Conservation (phyloP, 2,113 vertebrate species). For the Ascaphus truei region DNA sequence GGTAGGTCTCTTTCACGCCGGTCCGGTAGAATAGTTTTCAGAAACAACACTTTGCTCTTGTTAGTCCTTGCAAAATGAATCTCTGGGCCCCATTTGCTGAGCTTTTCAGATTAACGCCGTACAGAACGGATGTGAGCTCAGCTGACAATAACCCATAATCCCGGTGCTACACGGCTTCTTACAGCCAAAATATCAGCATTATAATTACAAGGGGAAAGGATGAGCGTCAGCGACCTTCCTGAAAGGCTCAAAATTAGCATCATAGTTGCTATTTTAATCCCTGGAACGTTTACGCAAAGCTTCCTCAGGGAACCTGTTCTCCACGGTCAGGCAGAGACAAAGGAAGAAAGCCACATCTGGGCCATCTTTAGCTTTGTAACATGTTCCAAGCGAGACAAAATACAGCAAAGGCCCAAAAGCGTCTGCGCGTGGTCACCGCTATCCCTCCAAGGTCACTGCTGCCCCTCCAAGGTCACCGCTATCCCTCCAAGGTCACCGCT, state of each 20-base stretch:
- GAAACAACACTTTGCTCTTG: background rate
- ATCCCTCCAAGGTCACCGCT: too few species aligned
- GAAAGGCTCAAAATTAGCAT: slow-evolving; percentile 25
- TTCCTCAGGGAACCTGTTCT: background rate
- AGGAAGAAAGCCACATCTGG: background rate
- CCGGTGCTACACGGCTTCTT: background rate
- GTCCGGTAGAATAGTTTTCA: background rate
- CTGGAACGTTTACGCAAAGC: background rate
- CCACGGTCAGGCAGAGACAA: background rate
- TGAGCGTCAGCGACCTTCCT: slow-evolving; percentile 6
- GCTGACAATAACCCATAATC: slow-evolving; percentile 19
- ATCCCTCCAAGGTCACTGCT: slow-evolving; percentile 17
- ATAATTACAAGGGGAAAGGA: slow-evolving; percentile 1
- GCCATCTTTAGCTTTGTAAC: slow-evolving; percentile 9
- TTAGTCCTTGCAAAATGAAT: slow-evolving; percentile 9
- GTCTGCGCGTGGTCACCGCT: background rate
- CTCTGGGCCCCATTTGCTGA: slow-evolving; percentile 11
- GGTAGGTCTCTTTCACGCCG: background rate
- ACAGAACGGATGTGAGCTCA: background rate
- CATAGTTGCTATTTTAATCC: slow-evolving; percentile 7
- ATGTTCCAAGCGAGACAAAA: slow-evolving; percentile 3
- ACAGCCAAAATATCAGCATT: background rate
- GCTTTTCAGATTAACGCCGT: slow-evolving; percentile 20
- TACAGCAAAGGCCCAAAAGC: background rate
- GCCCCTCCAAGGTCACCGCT: too few species aligned